Evolutionary conservation across 2,113 vertebrate species (phyloP), one percentile per base, ranked within the genome.

Genomic region (Tringa solitaria): DNA sequence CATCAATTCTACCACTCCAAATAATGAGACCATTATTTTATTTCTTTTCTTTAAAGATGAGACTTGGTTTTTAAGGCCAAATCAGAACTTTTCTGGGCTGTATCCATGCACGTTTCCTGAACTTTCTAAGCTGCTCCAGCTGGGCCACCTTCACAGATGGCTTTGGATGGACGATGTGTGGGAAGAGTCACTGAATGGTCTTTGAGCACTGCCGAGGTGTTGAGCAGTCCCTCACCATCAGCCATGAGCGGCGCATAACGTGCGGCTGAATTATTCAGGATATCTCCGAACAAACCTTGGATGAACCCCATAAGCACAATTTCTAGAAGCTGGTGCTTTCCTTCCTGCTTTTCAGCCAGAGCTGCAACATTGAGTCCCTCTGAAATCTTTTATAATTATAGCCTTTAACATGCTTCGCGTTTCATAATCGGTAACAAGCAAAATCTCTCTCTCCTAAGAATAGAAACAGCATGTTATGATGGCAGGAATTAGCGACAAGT

Each of bases 351-450:
- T 94, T 65, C 57, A 23, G 12, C 27, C 33, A 24, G 23, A 84
- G 51, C 90, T 85, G 68, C 77, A 70, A 10, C 7, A 7, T 56
- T 5, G 54, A 85, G 24, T 69, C 50, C 69, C 61, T 91, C 50
- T 84, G 87, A 94, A 89, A 67, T 91, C 39, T 56, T 77, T 51
- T 70, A 45, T 94, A 94, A 93, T 93, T 94, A 86, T 8, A 93
- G 77, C 67, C 75, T 87, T 95, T 79, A 92, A 88, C 23, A 32
- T 16, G 24, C 65, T 76, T 87, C 92, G 68, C 1, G 0, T 91
- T 92, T 89, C 60, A 20, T 60, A 68, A 50, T 60, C 37, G 0
- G 51, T 87, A 94, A 88, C 93, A 72, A 94, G 89, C 54, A 67
- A 90, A 95, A 84, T 53, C 64, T 92, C 64, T 85, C 72, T 77